phyloP scores from a whole-genome alignment of 2,113 vertebrate genomes.

The Turdus rufiventris region DNA sequence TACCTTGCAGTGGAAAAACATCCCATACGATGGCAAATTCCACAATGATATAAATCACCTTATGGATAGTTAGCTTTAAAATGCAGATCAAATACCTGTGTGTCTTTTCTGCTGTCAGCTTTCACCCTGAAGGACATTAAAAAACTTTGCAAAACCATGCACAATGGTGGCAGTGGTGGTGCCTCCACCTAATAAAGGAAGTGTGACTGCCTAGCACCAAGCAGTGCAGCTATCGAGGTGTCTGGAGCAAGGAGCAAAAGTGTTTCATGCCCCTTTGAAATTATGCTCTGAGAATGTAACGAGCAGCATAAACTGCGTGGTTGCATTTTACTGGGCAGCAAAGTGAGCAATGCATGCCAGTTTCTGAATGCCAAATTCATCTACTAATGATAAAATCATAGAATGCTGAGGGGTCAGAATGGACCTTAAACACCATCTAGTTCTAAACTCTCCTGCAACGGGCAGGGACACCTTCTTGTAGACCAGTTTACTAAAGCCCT shows the following conservation, averaged over 20 bases:
- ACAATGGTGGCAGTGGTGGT: background rate
- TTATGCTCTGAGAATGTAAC: background rate
- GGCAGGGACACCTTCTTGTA: background rate
- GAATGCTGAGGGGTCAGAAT: background rate
- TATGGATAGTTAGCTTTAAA: background rate
- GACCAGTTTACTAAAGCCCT: background rate
- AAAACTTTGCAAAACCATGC: background rate
- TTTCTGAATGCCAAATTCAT: background rate
- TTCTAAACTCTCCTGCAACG: background rate
- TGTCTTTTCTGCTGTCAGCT: background rate
- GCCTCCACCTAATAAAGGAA: background rate
- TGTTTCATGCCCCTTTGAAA: background rate
- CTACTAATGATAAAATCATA: background rate
- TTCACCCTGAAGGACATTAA: background rate
- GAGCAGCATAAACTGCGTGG: background rate
- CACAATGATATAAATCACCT: background rate
- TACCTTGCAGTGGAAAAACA: background rate
- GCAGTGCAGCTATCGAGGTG: rapidly evolving
- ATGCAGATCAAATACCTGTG: background rate
- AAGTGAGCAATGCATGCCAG: background rate
- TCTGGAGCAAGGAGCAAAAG: background rate
- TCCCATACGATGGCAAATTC: background rate
- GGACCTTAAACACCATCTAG: background rate
- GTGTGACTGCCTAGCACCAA: rapidly evolving
- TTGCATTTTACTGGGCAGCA: background rate